Percentiles rank a stretch among this genome's conserved stretches.
These are phyloP conservation scores for Caranx melampygus DNA, from an alignment of 2,113 vertebrate genomes.

Conservation along the genomic window DNA sequence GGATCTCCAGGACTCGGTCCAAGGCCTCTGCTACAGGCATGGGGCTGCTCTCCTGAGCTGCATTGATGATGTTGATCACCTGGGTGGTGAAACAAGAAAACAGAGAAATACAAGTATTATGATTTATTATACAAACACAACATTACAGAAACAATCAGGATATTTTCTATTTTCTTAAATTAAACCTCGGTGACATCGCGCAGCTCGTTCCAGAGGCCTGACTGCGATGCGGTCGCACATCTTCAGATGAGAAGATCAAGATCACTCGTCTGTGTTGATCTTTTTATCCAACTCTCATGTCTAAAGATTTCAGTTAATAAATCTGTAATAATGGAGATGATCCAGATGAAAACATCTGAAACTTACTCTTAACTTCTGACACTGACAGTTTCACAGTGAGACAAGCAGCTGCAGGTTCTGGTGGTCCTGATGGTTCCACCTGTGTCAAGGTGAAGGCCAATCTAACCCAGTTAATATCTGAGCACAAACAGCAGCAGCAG, in stretches of 20 bases:
- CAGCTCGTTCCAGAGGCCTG: conserved; percentile 13
- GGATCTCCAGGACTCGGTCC: conserved; percentile 95
- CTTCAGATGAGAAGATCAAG: background rate
- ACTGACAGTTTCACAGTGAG: too few species aligned
- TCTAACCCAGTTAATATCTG: background rate
- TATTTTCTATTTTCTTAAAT: too few species aligned
- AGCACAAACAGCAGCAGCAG: conserved; percentile 26
- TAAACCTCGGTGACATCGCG: too few species aligned
- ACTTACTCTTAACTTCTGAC: too few species aligned
- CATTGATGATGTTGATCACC: conserved; percentile 98
- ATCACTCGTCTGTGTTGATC: background rate
- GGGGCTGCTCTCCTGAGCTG: conserved; percentile 96
- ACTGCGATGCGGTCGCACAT: background rate
- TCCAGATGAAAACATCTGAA: too few species aligned
- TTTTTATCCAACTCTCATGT: too few species aligned
- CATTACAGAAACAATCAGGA: too few species aligned
- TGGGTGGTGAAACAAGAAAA: conserved; percentile 58
- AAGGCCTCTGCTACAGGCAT: conserved; percentile 94
- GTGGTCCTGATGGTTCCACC: too few species aligned
- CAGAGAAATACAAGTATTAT: background rate
- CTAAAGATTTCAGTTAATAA: too few species aligned
- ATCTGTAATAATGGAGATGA: too few species aligned
- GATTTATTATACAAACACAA: background rate
- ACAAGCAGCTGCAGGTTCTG: too few species aligned
- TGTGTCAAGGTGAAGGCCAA: too few species aligned